Percentiles rank a stretch among this genome's conserved stretches.
phyloP scores from a whole-genome alignment of 2,888 invertebrate species.

The Clepsis dumicolana region DNA sequence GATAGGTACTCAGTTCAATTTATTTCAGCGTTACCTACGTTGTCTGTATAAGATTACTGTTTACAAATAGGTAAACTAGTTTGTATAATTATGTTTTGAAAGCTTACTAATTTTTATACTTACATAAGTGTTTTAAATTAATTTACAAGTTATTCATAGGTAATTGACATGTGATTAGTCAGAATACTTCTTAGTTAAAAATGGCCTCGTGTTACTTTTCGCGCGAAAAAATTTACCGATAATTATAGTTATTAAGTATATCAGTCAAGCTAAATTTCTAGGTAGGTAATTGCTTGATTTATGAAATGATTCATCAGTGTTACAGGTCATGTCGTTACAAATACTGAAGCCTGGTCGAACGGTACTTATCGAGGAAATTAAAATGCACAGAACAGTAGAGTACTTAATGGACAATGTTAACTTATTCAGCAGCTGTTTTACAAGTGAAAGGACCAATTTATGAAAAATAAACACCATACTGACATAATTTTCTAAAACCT shows the following conservation, averaged over 20 bases:
- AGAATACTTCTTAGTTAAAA: no score
- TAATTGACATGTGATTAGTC: no score
- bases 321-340: slow-evolving; percentile 6
- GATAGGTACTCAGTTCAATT: background rate
- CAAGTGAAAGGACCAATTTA: background rate
- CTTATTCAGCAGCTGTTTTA: background rate
- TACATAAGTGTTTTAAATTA: no score
- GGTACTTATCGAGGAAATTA: slow-evolving; percentile 1
- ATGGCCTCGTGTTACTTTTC: background rate
- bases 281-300: slow-evolving; percentile 1
- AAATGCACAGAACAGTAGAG: background rate
- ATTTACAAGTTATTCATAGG: no score
- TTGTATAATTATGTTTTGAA: no score
- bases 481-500: no score
- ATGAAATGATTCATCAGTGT: slow-evolving; percentile 14
- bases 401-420: background rate
- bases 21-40: background rate
- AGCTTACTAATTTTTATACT: no score
- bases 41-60: background rate
- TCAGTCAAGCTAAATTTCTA: no score
- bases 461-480: background rate
- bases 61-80: no score
- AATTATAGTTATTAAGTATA: no score
- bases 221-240: background rate
- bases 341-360: slow-evolving; percentile 11